Evolutionary conservation across 2,888 invertebrate species (phyloP), one percentile per base, ranked within the genome.

Genomic region (Caenorhabditis sp.): DNA sequence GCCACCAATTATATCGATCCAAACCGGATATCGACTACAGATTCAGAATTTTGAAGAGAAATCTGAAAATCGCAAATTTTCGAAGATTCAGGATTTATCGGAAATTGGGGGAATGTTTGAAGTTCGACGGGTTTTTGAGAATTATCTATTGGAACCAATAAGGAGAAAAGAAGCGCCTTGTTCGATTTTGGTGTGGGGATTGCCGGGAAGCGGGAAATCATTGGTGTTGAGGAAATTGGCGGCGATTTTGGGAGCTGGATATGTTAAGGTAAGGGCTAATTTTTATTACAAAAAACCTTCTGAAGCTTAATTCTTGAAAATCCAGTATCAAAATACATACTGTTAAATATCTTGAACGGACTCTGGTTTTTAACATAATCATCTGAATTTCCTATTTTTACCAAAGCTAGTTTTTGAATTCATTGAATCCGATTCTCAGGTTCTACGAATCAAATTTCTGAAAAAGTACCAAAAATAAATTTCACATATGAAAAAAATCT

Each of bases 121-220:
- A 4, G 67, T 67, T 3, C 67, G 63, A 64, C 69, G 67, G 53
- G 43, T 70, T 1, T 54, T 74, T 31, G 54, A 63, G 20, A 57
- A 59, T 20, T 76, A 71, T 43, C 62, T 69, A 1, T 57, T 70
- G 8, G 58, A n/a, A 14, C 68, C 76, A 49, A 43, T 68, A 8
- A 50, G 31, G 59, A 56, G 14, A 5, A 63, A 68, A 2, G 58
- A 72, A n/a, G 10, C 38, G 0, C 77, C 79, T 12, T 81, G 83
- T 56, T 80, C 82, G 0, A 64, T 82, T 0, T 60, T 85, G n/a
- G 52, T 85, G 27, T 83, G 76, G 73, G 85, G 84, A 26, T 66
- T 83, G n/a, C 81, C 84, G 2, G 85, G 85, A 43, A 76, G 72
- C 56, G 85, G 85, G 61, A 85, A 85, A 63, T 70, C 83, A 0